A percentile compares a stretch with the other conserved stretches of the same genome.
phyloP scores from a whole-genome alignment of 2,888 invertebrate genomes.

The Xanthia icteritia region DNA sequence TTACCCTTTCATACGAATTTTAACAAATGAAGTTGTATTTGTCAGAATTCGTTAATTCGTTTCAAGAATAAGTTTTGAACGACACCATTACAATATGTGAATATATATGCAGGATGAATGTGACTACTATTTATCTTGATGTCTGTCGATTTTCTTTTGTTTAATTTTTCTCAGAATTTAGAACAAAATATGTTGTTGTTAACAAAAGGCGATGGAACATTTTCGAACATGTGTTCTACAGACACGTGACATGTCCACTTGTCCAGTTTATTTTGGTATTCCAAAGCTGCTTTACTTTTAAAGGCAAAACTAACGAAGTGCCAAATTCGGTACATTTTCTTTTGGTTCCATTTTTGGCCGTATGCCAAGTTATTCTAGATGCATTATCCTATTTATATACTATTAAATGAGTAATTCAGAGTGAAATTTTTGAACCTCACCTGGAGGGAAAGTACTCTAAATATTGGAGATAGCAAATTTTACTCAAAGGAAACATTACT shows the following conservation, averaged over 20 bases:
- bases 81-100: slow-evolving; percentile 32
- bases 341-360: not conserved
- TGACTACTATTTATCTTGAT: slow-evolving; percentile 32
- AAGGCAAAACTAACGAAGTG: not conserved
- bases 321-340: not conserved
- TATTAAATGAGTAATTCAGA: no score
- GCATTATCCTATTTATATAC: no score
- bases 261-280: slow-evolving; percentile 12
- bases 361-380: slow-evolving; percentile 2
- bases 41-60: slow-evolving; percentile 35
- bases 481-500: no score
- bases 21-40: slow-evolving; percentile 5
- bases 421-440: no score
- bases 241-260: not conserved
- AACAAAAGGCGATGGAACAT: slow-evolving; percentile 33
- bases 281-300: not conserved
- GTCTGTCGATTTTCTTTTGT: slow-evolving; percentile 53
- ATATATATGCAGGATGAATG: slow-evolving; percentile 35
- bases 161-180: slow-evolving; percentile 31
- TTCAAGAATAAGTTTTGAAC: slow-evolving; percentile 29
- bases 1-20: slow-evolving; percentile 15
- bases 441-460: no score
- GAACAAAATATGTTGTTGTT: slow-evolving; percentile 40
- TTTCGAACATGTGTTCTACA: slow-evolving; percentile 20
- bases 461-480: no score